Conservation (phyloP, 2,113 vertebrate genomes). For the Jacana jacana region DNA sequence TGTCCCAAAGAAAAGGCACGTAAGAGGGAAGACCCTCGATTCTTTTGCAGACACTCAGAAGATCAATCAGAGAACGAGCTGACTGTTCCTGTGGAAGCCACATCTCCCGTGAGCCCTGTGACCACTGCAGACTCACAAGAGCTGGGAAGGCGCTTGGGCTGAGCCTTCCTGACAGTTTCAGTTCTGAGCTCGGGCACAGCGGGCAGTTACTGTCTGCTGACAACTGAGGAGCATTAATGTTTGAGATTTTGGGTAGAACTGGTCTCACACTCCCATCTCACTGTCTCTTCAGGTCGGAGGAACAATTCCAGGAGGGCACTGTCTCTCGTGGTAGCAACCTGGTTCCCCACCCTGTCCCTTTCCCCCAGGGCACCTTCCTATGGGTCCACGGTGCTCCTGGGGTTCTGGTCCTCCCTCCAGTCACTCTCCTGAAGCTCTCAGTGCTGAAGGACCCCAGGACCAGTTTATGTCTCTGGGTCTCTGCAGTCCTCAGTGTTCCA, state of each 20-base stretch:
- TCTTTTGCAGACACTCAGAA: not conserved
- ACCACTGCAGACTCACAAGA: rapidly evolving
- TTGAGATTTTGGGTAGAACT: not conserved
- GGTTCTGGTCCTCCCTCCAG: not conserved
- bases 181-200: not conserved
- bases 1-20: not conserved
- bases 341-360: not conserved
- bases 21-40: not conserved
- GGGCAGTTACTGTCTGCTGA: not conserved
- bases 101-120: rapidly evolving
- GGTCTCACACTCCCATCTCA: rapidly evolving
- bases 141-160: not conserved
- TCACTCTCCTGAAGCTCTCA: not conserved
- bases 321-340: rapidly evolving
- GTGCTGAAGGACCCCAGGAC: not conserved
- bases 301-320: rapidly evolving
- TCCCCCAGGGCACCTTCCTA: not conserved
- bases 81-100: not conserved
- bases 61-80: not conserved
- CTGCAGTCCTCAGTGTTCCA: no score
- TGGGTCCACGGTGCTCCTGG: not conserved
- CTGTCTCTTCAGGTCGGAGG: not conserved
- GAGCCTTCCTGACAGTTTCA: not conserved
- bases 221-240: rapidly evolving
- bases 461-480: not conserved